phyloP scores from a whole-genome alignment of 2,113 vertebrate genomes.

The Grallaria varia region DNA sequence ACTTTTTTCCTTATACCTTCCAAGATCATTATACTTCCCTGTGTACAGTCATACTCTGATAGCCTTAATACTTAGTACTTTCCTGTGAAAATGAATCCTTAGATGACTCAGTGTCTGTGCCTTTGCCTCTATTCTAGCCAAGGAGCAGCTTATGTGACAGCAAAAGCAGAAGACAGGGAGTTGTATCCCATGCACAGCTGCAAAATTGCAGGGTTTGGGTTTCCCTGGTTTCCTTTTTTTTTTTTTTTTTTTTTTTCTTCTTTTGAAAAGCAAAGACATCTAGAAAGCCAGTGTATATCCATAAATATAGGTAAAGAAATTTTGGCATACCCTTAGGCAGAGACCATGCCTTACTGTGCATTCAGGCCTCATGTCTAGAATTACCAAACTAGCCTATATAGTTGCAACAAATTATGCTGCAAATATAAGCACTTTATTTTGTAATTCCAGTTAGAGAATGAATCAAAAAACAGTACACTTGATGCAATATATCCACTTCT shows the following conservation, averaged over 20 bases:
- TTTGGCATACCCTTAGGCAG: background rate
- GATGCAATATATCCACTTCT: background rate
- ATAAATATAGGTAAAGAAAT: background rate
- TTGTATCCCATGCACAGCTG: background rate
- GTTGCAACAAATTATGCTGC: background rate
- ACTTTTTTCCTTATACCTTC: background rate
- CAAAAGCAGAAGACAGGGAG: background rate
- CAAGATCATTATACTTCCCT: background rate
- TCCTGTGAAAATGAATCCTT: background rate
- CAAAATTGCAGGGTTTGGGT: background rate
- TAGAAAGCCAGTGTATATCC: background rate
- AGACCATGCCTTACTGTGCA: background rate
- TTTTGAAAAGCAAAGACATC: background rate
- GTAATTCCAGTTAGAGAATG: background rate
- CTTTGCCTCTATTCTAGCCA: background rate
- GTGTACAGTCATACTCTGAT: background rate
- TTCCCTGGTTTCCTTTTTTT: background rate
- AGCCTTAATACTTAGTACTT: background rate
- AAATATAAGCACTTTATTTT: background rate
- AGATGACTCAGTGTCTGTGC: background rate
- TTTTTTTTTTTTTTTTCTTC: background rate
- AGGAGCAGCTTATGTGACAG: background rate
- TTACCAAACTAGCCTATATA: accelerated
- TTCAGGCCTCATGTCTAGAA: background rate
- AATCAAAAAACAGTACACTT: background rate